A percentile compares a stretch with the other conserved stretches of the same genome.
Evolutionary conservation across 2,113 vertebrate genomes (phyloP).

Genomic region (Atherinomorus stipes): DNA sequence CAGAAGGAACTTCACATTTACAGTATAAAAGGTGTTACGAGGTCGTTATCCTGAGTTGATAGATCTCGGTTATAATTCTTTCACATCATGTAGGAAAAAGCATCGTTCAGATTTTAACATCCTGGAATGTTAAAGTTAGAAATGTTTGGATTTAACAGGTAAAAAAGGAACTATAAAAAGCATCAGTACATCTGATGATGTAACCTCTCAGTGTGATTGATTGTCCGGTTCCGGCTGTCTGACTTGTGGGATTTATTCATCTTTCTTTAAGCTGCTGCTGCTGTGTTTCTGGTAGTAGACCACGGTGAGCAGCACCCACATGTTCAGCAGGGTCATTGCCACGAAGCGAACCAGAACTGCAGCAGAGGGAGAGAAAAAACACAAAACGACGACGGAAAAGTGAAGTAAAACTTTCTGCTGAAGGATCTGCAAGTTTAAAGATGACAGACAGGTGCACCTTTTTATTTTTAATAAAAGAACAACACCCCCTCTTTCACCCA

Average conservation of each 20-base stretch:
- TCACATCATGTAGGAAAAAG: constrained; percentile 10
- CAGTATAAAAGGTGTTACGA: constrained; percentile 39
- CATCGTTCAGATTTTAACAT: neutral
- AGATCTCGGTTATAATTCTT: constrained; percentile 8
- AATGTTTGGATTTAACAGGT: constrained; percentile 16
- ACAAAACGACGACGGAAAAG: too few relatives aligned
- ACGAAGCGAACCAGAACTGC: constrained; percentile 91
- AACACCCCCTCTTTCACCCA: too few relatives aligned
- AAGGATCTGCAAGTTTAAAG: neutral
- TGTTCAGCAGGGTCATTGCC: constrained; percentile 87
- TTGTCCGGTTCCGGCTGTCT: neutral
- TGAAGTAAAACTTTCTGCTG: neutral
- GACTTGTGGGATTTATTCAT: constrained; percentile 53
- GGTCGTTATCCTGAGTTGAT: constrained; percentile 32
- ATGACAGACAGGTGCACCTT: too few relatives aligned
- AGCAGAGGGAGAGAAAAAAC: constrained; percentile 9
- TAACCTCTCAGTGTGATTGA: constrained; percentile 5
- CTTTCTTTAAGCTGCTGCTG: constrained; percentile 79
- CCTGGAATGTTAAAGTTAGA: constrained; percentile 45
- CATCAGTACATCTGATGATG: neutral
- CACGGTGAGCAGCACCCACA: constrained; percentile 89
- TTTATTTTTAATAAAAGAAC: too few relatives aligned
- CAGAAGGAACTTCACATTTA: constrained; percentile 19
- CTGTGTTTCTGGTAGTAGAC: constrained; percentile 86
- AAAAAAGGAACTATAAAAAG: constrained; percentile 41